A percentile compares a stretch with the other conserved stretches of the same genome.
Conservation (phyloP, 2,888 invertebrate species). For the Cenopis cana region DNA sequence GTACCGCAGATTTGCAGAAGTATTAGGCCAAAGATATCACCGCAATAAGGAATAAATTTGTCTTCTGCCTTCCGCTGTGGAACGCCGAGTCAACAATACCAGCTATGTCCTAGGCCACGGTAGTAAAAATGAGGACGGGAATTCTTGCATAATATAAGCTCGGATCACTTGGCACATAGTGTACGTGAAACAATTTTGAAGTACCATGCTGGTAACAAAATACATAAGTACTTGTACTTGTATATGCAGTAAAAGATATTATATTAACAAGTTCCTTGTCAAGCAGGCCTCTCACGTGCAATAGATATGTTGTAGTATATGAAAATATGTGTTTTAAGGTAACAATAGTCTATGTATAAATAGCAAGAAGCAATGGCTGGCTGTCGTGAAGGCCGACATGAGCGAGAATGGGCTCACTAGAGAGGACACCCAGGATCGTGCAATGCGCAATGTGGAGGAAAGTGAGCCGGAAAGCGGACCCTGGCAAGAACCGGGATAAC, state of each 20-base stretch:
- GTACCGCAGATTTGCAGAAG: conserved; percentile 3
- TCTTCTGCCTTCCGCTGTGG: conserved; percentile 30
- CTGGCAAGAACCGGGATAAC: too few species aligned
- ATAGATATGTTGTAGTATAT: too few species aligned
- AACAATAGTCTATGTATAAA: too few species aligned
- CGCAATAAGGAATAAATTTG: conserved; percentile 45
- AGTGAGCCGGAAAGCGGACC: too few species aligned
- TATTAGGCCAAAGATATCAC: conserved; percentile 38
- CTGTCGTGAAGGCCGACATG: too few species aligned
- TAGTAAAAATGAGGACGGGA: conserved; percentile 60
- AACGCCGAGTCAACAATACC: conserved; percentile 56
- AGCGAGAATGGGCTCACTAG: too few species aligned
- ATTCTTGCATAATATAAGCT: conserved; percentile 53
- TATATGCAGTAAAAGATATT: background rate
- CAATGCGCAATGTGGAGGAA: too few species aligned
- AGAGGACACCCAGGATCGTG: too few species aligned
- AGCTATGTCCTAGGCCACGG: conserved; percentile 51
- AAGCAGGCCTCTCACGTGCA: too few species aligned
- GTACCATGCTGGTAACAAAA: background rate
- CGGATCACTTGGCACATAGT: conserved; percentile 36
- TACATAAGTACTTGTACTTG: background rate
- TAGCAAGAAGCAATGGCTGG: too few species aligned
- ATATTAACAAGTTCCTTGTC: too few species aligned
- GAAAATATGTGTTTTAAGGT: too few species aligned
- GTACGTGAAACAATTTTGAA: conserved; percentile 42